These are phyloP conservation scores for Drosophila jambulina DNA, from an alignment of 1,140 invertebrate genomes.

Conservation along the genomic window DNA sequence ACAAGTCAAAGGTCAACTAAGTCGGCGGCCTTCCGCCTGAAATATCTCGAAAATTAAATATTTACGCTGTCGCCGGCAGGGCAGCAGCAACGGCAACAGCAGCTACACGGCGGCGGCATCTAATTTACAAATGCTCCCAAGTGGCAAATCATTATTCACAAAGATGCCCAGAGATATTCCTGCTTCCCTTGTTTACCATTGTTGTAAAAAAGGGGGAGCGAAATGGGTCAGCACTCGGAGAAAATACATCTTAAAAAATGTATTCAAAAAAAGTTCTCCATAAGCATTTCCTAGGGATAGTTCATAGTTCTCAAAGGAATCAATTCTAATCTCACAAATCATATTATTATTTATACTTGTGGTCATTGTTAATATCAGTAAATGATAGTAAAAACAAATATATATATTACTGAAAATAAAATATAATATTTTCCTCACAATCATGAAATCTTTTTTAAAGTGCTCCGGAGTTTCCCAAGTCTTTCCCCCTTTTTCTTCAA, in stretches of 20 bases:
- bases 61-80: slow-evolving; percentile 67
- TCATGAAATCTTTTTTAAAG: background rate
- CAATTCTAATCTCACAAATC: background rate
- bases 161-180: slow-evolving; percentile 58
- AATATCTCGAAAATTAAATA: slow-evolving; percentile 80
- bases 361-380: background rate
- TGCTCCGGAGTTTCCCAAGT: background rate
- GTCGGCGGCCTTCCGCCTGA: slow-evolving; percentile 59
- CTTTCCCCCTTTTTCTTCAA: slow-evolving; percentile 17
- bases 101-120: slow-evolving; percentile 59
- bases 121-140: slow-evolving; percentile 82
- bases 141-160: slow-evolving; percentile 83
- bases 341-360: background rate
- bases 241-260: background rate
- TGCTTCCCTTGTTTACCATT: slow-evolving; percentile 54
- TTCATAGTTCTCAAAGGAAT: background rate
- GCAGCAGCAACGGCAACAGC: slow-evolving; percentile 37
- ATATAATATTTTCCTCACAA: background rate
- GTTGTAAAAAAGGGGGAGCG: slow-evolving; percentile 49
- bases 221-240: slow-evolving; percentile 14
- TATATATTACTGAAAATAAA: background rate
- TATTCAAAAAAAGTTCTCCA: background rate
- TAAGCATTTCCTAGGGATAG: too few relatives aligned
- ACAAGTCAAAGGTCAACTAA: slow-evolving; percentile 67
- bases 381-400: background rate